Evolutionary conservation across 2,113 vertebrate species (phyloP).

Genomic region (Mustelus asterias): DNA sequence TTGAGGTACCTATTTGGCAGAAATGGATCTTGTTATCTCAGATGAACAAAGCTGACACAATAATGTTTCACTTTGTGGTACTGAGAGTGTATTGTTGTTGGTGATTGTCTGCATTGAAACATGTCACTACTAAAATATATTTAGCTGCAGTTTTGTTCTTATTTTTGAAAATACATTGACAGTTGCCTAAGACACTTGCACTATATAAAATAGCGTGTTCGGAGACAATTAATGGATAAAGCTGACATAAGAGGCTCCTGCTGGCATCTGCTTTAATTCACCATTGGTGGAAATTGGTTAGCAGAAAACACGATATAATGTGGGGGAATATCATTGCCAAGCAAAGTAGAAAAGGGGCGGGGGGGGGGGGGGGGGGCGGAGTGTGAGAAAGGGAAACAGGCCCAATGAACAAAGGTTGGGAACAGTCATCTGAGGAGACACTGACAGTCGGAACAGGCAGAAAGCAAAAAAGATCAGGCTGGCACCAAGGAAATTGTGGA

Average conservation of each 20-base stretch:
- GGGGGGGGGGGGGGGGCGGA: too few species aligned
- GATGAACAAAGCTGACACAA: conserved; percentile 25
- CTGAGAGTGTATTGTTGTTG: background rate
- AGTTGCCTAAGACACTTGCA: background rate
- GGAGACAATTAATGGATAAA: background rate
- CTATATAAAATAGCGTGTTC: background rate
- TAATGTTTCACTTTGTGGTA: background rate
- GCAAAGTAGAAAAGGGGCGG: background rate
- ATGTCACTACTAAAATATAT: background rate
- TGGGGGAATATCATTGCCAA: background rate
- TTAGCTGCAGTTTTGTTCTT: background rate
- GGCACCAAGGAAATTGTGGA: background rate
- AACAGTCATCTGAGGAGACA: background rate
- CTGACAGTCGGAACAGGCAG: background rate
- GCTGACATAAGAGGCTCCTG: background rate
- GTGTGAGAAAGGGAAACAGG: background rate
- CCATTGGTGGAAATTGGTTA: background rate
- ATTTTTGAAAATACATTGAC: background rate
- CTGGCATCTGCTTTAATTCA: background rate
- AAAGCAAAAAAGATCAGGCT: background rate
- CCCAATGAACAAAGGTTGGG: background rate
- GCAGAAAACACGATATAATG: background rate
- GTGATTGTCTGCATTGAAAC: background rate
- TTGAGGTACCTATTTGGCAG: too few species aligned
- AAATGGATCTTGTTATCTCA: conserved; percentile 33